Evolutionary conservation across 2,797 vertebrate species (phyloP).

Genomic region (Halcyon leucocephala): DNA sequence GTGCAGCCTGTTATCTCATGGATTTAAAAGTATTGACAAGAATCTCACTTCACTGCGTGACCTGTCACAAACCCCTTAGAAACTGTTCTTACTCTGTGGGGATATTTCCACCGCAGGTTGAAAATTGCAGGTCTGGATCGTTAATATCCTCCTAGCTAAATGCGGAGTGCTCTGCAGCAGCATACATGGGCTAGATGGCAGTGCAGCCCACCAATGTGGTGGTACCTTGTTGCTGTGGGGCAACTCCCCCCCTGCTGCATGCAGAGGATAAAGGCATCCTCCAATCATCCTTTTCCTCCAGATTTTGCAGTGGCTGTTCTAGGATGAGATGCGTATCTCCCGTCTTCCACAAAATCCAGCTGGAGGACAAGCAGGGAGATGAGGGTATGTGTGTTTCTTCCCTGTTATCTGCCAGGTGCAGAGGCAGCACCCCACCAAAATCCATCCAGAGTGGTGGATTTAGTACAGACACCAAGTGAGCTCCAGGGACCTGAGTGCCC

Average conservation of each 20-base stretch:
- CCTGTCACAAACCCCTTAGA: neutral
- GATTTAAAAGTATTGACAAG: neutral
- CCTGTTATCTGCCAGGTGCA: fast-evolving
- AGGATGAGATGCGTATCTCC: neutral
- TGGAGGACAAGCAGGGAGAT: neutral
- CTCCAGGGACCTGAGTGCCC: neutral
- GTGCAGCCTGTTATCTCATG: neutral
- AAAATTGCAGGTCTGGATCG: neutral
- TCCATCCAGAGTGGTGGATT: neutral
- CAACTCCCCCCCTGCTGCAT: neutral
- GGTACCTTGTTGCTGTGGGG: neutral
- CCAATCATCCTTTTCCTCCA: neutral
- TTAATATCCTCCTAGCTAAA: neutral
- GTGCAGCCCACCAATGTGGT: neutral
- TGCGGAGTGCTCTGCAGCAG: fast-evolving
- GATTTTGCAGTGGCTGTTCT: neutral
- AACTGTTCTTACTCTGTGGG: neutral
- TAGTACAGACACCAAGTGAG: neutral
- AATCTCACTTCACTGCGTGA: neutral
- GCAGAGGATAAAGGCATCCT: neutral
- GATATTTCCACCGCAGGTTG: neutral
- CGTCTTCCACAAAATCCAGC: neutral
- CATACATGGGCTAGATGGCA: neutral
- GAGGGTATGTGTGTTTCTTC: fast-evolving
- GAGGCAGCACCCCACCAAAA: neutral